Evolutionary conservation across 1,140 invertebrate species (phyloP).

Genomic region (Drosophila erecta): DNA sequence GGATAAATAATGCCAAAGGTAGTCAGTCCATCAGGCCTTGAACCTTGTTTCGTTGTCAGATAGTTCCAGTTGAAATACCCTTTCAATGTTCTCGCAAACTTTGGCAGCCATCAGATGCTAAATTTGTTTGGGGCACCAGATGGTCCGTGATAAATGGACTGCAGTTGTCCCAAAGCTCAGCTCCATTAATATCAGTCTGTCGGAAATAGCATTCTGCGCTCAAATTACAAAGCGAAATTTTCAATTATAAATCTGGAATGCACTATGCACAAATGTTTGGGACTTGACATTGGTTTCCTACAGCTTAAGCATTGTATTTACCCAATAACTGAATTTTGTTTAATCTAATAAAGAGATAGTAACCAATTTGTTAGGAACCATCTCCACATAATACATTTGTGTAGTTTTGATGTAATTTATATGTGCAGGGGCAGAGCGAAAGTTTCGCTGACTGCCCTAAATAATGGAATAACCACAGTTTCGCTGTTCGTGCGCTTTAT

Average conservation of each 20-base stretch:
- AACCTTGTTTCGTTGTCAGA: constrained; percentile 25
- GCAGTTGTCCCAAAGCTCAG: constrained; percentile 13
- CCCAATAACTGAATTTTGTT: no score
- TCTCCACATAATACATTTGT: no score
- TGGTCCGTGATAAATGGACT: constrained; percentile 35
- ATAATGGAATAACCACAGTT: constrained; percentile 24
- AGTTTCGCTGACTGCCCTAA: background rate
- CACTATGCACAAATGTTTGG: no score
- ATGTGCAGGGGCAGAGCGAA: no score
- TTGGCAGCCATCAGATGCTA: constrained; percentile 6
- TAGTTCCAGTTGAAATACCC: constrained; percentile 21
- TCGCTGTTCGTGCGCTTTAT: constrained; percentile 3
- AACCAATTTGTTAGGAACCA: no score
- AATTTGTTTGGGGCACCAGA: constrained; percentile 16
- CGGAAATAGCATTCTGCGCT: constrained; percentile 4
- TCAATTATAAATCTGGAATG: constrained; percentile 28
- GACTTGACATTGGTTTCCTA: no score
- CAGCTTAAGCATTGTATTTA: no score
- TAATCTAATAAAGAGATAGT: no score
- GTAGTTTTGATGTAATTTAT: no score
- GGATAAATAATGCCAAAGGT: constrained; percentile 20
- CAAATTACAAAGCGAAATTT: constrained; percentile 12
- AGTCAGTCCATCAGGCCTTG: constrained; percentile 42
- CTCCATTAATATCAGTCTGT: constrained; percentile 36
- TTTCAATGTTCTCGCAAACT: constrained; percentile 15